A percentile compares a stretch with the other conserved stretches of the same genome.
phyloP scores from a whole-genome alignment of 2,888 invertebrate genomes.

The Cybosia mesomella region DNA sequence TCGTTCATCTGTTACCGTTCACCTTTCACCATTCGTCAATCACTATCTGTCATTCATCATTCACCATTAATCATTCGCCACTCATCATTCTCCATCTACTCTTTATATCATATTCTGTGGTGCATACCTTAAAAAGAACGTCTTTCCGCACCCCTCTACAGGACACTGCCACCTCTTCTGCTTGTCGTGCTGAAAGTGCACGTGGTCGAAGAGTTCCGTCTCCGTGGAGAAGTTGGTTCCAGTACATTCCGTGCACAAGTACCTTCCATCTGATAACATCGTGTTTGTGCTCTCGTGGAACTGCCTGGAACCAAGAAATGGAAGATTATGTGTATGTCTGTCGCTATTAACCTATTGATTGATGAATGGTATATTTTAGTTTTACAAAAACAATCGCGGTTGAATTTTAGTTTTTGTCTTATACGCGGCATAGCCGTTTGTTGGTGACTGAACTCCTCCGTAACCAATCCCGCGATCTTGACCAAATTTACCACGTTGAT shows the following conservation, averaged over 20 bases:
- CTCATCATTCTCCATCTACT: too few relatives aligned
- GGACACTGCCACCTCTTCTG: constrained; percentile 79
- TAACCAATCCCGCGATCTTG: too few relatives aligned
- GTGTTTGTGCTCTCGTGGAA: constrained; percentile 70
- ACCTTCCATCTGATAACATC: constrained; percentile 60
- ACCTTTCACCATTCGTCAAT: too few relatives aligned
- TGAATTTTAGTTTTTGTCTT: too few relatives aligned
- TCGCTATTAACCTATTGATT: background rate
- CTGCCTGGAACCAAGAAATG: constrained; percentile 62
- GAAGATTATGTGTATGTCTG: background rate
- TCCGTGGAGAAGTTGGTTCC: constrained; percentile 69
- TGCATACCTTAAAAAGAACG: constrained; percentile 74
- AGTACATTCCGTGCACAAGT: constrained; percentile 68
- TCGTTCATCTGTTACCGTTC: background rate
- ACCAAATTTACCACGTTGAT: too few relatives aligned
- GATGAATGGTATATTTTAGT: background rate
- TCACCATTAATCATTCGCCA: background rate
- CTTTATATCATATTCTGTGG: too few relatives aligned
- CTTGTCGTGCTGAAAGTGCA: constrained; percentile 81
- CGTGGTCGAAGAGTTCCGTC: constrained; percentile 82
- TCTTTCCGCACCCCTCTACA: constrained; percentile 75
- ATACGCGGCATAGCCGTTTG: too few relatives aligned
- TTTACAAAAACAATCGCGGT: too few relatives aligned
- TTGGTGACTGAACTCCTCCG: too few relatives aligned
- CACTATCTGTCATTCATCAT: too few relatives aligned